These are phyloP conservation scores for Epicampocera succincta DNA, from an alignment of 2,888 invertebrate species.

Conservation along the genomic window DNA sequence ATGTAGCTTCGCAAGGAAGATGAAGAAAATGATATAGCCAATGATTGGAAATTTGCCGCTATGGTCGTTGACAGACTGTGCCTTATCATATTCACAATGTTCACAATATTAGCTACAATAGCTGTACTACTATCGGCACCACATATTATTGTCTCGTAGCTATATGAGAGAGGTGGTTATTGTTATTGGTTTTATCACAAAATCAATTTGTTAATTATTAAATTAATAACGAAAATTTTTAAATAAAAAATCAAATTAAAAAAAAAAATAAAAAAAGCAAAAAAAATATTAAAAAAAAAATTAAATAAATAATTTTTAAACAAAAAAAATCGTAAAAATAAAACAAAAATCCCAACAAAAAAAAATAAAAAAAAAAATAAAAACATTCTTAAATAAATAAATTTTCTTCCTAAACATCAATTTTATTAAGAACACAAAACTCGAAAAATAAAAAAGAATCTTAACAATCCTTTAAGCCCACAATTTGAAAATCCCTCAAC, in stretches of 20 bases:
- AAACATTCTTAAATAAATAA: slow-evolving; percentile 39
- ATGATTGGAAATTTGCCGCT: slow-evolving; percentile 99
- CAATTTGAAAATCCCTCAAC: not conserved
- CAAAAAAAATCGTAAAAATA: slow-evolving; percentile 73
- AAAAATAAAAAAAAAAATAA: slow-evolving; percentile 23
- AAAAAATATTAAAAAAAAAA: slow-evolving; percentile 80
- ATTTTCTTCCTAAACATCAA: no score
- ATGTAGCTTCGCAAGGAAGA: slow-evolving; percentile 94
- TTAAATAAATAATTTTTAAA: slow-evolving; percentile 80
- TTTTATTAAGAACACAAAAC: slow-evolving; percentile 8
- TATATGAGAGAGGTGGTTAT: slow-evolving; percentile 83
- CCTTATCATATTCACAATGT: slow-evolving; percentile 99
- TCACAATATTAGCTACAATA: slow-evolving; percentile 98
- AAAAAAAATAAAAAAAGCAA: slow-evolving; percentile 63
- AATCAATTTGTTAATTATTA: slow-evolving; percentile 83
- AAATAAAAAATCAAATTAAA: slow-evolving; percentile 77
- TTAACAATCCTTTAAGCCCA: not conserved
- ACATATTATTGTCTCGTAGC: slow-evolving; percentile 85
- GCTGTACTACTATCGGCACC: slow-evolving; percentile 98
- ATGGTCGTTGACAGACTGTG: slow-evolving; percentile 99
- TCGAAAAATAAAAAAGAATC: no score
- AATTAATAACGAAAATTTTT: slow-evolving; percentile 83
- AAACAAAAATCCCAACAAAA: no score
- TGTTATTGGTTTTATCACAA: slow-evolving; percentile 83
- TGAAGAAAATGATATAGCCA: slow-evolving; percentile 95